Conservation (phyloP, 2,797 vertebrate species). For the Gephyroberyx darwinii region DNA sequence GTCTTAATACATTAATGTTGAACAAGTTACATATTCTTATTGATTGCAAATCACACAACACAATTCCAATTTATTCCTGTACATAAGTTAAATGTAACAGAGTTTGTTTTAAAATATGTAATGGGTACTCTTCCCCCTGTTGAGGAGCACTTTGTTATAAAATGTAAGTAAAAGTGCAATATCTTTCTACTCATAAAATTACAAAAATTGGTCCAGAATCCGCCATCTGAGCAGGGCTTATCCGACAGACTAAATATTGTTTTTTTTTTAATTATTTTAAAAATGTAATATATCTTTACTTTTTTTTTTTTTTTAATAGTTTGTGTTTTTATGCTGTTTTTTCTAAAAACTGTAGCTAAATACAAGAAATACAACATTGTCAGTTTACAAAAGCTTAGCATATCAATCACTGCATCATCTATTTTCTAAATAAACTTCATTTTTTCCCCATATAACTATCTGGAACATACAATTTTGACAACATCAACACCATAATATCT, state of each 20-base stretch:
- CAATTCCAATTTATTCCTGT: constrained; percentile 82
- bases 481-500: constrained; percentile 88
- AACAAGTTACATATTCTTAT: constrained; percentile 81
- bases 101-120: constrained; percentile 83
- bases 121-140: constrained; percentile 76
- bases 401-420: constrained; percentile 87
- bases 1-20: constrained; percentile 87
- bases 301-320: constrained; percentile 55
- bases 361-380: constrained; percentile 85
- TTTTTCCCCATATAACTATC: constrained; percentile 83
- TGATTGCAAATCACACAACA: constrained; percentile 83
- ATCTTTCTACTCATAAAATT: constrained; percentile 77
- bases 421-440: constrained; percentile 91
- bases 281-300: constrained; percentile 68
- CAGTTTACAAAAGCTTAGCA: constrained; percentile 93
- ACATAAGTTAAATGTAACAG: constrained; percentile 92
- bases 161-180: constrained; percentile 88
- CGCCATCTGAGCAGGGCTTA: constrained; percentile 76
- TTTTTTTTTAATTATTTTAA: constrained; percentile 75
- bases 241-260: constrained; percentile 77
- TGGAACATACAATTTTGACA: constrained; percentile 90
- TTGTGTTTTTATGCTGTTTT: constrained; percentile 71
- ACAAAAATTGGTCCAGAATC: constrained; percentile 88
- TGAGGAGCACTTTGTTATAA: constrained; percentile 83
- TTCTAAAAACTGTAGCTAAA: constrained; percentile 84